These are phyloP conservation scores for Cephonodes hylas DNA, from an alignment of 2,888 invertebrate species.

Conservation along the genomic window DNA sequence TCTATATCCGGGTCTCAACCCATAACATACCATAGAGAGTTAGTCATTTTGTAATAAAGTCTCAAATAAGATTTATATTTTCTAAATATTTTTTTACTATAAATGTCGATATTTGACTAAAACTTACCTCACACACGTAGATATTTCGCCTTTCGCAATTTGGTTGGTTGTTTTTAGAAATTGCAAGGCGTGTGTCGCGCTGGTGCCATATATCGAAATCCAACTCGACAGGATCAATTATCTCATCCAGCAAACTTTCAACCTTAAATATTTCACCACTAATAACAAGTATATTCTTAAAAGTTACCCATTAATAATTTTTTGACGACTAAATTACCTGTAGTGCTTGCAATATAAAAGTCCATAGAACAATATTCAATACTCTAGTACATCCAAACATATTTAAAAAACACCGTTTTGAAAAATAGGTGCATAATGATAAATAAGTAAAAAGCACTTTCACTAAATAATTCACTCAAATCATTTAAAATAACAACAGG, in stretches of 20 bases:
- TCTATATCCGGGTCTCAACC: no score
- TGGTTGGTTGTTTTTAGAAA: slow-evolving; percentile 36
- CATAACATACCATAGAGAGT: no score
- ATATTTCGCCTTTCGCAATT: slow-evolving; percentile 58
- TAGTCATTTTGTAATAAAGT: no score
- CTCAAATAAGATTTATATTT: not conserved
- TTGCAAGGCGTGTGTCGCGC: slow-evolving; percentile 53
- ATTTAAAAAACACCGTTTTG: slow-evolving; percentile 32
- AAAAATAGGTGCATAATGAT: slow-evolving; percentile 39
- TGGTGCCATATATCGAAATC: slow-evolving; percentile 56
- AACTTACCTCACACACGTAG: slow-evolving; percentile 65
- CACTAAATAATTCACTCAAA: slow-evolving; percentile 10
- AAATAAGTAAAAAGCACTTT: slow-evolving; percentile 16
- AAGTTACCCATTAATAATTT: no score
- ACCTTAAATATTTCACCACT: slow-evolving; percentile 39
- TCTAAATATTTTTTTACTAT: no score
- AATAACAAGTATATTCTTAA: no score
- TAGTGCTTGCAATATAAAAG: slow-evolving; percentile 29
- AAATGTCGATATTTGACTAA: not conserved
- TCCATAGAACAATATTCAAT: slow-evolving; percentile 28
- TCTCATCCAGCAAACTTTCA: slow-evolving; percentile 41
- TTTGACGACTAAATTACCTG: slow-evolving; percentile 32
- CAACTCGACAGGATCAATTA: slow-evolving; percentile 43
- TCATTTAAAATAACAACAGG: not conserved
- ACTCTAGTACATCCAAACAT: slow-evolving; percentile 43